Conservation (phyloP, 2,797 vertebrate species). For the Sebastes cheni region DNA sequence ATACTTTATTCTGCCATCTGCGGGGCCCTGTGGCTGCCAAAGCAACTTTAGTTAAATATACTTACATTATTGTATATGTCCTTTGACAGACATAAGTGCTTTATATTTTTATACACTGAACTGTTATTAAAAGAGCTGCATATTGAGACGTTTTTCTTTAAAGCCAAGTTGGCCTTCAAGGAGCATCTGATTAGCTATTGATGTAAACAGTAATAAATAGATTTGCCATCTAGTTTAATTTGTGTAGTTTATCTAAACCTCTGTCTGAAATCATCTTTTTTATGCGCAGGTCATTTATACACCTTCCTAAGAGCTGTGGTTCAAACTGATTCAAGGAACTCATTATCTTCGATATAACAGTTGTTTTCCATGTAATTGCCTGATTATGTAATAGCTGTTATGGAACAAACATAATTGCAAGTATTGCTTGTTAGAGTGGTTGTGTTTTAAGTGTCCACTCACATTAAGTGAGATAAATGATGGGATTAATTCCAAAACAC, state of each 20-base stretch:
- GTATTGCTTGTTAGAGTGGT: not conserved
- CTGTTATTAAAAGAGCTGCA: not conserved
- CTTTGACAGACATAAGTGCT: not conserved
- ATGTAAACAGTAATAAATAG: not conserved
- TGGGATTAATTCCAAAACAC: not conserved
- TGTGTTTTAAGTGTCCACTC: constrained; percentile 6
- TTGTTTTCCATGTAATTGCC: not conserved
- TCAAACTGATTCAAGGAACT: not conserved
- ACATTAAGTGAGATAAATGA: not conserved
- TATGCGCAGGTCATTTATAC: not conserved
- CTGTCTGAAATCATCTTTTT: not conserved
- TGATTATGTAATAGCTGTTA: constrained; percentile 4
- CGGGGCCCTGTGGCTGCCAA: not conserved
- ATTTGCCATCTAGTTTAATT: not conserved
- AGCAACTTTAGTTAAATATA: not conserved
- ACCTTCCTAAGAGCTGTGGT: not conserved
- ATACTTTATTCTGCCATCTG: not conserved
- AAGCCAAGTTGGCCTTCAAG: not conserved
- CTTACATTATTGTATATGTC: not conserved
- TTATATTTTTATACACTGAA: not conserved
- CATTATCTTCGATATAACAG: not conserved
- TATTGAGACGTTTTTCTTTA: not conserved
- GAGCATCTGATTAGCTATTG: not conserved
- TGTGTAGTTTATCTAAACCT: not conserved
- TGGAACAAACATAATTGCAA: not conserved